A percentile compares a stretch with the other conserved stretches of the same genome.
phyloP scores from a whole-genome alignment of 2,888 invertebrate genomes.

The Antitype chi region DNA sequence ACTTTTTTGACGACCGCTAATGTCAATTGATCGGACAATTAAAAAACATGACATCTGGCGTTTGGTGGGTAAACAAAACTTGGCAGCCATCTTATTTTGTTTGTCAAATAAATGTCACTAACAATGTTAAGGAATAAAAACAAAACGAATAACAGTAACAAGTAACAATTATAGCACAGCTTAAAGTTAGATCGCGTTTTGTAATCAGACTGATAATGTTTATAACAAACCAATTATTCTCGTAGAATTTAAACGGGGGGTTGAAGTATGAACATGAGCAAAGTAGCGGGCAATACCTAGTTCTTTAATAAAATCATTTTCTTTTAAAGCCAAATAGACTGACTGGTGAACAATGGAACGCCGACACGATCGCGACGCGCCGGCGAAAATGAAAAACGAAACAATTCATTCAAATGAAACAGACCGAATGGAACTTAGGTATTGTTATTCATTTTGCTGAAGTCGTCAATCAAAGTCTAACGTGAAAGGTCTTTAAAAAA shows the following conservation, averaged over 20 bases:
- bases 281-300: slow-evolving; percentile 6
- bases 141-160: no score
- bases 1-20: no score
- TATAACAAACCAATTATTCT: no score
- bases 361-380: slow-evolving; percentile 11
- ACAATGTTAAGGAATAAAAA: no score
- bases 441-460: slow-evolving; percentile 54
- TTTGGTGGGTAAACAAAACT: no score
- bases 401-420: slow-evolving; percentile 55
- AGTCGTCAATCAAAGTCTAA: slow-evolving; percentile 56
- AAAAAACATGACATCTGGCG: no score
- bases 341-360: slow-evolving; percentile 53
- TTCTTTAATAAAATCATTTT: slow-evolving; percentile 31
- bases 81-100: no score
- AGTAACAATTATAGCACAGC: no score
- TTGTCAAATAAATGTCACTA: no score
- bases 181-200: no score
- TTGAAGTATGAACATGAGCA: neutral
- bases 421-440: slow-evolving; percentile 49
- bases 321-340: slow-evolving; percentile 53
- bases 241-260: neutral
- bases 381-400: slow-evolving; percentile 56
- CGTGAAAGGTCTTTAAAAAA: slow-evolving; percentile 34
- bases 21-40: no score
- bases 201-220: no score